Base-by-base conservation (phyloP, 1,140 invertebrate genomes). In the Drosophila takahashii region DNA sequence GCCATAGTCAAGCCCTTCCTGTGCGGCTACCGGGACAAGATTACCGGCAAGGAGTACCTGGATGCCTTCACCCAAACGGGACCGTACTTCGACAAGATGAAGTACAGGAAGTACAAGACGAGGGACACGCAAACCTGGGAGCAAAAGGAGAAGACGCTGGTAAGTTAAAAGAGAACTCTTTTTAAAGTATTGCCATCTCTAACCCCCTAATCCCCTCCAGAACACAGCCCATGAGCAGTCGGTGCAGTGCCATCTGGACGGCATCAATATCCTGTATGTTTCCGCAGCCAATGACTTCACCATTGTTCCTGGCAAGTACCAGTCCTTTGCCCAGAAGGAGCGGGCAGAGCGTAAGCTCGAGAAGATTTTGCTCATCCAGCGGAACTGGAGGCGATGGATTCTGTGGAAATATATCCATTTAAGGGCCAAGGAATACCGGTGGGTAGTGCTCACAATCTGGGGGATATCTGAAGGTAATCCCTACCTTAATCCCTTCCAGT, bases 41-140 rank as follows among this genome's bases (percentile, higher is more conserved):
- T 77, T 45, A 95, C 92, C 42, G 79, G 73, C 27, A 81, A 93
- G 8, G 92, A 93, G 72, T 95, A 94, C 79, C 85, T 94, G 47
- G 93, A 95, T 79, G 94, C 94, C 16, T 93, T 92, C 57, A 93
- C 94, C 0, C 95, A 95, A 90, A 95, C 95, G 10, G 94, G 93
- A 11, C 94, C 94, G 1, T 79, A 83, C 27, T 81, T 90, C 10
- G 86, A 92, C 22, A 87, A 91, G 48, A 56, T 57, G 26, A 91
- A 92, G 61, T 41, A 71, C 66, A 42, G 90, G 87, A 67, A 90
- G 66, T 81, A 61, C 86, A 39, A 81, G 75, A 47, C 81, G 51
- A 59, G 91, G 81, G 91, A 92, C 45, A 92, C 90, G 0, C 92
- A 92, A 42, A 92, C 92, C 27, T 67, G 64, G 73, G 83, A 90